These are phyloP conservation scores for Melanaphis sacchari DNA, from an alignment of 1,140 invertebrate genomes.

Conservation along the genomic window DNA sequence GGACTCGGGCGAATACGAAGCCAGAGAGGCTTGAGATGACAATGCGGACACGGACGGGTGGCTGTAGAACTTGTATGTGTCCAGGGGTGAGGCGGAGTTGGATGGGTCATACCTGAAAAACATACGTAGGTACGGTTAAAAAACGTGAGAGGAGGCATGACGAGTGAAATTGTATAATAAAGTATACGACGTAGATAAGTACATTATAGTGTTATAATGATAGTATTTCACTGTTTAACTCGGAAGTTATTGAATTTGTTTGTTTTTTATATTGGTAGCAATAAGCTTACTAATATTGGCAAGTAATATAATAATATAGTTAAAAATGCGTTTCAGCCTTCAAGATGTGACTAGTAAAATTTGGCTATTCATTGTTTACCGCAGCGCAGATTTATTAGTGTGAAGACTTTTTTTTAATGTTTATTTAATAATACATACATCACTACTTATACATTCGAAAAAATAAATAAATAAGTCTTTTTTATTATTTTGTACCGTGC, in stretches of 20 bases:
- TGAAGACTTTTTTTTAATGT: not conserved
- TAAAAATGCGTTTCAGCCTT: not conserved
- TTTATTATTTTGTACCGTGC: not conserved
- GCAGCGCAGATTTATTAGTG: not conserved
- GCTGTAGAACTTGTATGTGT: not conserved
- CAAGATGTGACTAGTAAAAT: not conserved
- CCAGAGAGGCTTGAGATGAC: not conserved
- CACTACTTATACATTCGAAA: not conserved
- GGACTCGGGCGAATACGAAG: slow-evolving; percentile 16
- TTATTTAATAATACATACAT: not conserved
- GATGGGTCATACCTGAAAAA: slow-evolving; percentile 24
- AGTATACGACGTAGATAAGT: not conserved
- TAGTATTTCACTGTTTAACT: not conserved
- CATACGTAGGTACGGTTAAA: not conserved
- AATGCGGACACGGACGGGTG: not conserved
- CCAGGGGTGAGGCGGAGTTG: not conserved
- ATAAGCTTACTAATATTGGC: not conserved
- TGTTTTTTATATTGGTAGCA: not conserved
- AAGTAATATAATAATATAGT: not conserved
- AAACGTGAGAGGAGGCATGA: not conserved
- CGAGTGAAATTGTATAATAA: not conserved
- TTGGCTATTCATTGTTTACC: not conserved
- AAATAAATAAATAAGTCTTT: not conserved
- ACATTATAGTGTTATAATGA: not conserved
- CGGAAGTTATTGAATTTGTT: not conserved